A percentile compares a stretch with the other conserved stretches of the same genome.
Conservation (phyloP, 2,797 vertebrate genomes). For the Eidolon dupreanum region DNA sequence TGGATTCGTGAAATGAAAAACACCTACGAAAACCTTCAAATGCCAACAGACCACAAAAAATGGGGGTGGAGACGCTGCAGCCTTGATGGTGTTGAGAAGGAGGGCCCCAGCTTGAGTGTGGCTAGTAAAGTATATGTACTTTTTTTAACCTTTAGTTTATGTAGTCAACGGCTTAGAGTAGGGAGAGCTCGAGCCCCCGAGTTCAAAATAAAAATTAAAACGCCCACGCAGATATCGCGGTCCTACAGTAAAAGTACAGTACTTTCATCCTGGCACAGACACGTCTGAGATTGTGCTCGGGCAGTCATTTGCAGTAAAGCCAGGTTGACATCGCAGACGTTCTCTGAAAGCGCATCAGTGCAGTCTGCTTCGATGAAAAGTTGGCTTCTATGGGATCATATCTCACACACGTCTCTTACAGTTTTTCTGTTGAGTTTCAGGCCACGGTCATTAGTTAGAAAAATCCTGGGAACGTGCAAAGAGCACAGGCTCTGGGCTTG, state of each 20-base stretch:
- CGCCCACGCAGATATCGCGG: not conserved
- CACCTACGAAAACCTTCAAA: not conserved
- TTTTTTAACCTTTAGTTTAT: not conserved
- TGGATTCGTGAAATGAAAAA: not conserved
- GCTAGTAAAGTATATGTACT: not conserved
- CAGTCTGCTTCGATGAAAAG: not conserved
- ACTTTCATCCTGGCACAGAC: not conserved
- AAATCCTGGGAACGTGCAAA: no score
- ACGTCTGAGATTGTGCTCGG: not conserved
- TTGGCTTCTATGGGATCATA: not conserved
- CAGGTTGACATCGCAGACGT: not conserved
- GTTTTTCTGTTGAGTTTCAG: slow-evolving; percentile 46
- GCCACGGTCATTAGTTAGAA: not conserved
- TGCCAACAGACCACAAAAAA: not conserved
- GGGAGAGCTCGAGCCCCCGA: not conserved
- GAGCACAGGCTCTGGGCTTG: not conserved
- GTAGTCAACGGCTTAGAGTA: not conserved
- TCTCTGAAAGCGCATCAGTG: not conserved
- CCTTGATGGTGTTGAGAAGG: not conserved
- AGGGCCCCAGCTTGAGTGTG: not conserved
- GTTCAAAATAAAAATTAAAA: slow-evolving; percentile 11
- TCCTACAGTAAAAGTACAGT: not conserved
- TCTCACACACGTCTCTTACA: not conserved
- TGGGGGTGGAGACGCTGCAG: not conserved
- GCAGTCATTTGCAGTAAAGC: not conserved